Percentiles rank a stretch among this genome's conserved stretches.
These are phyloP conservation scores for Drosophila rellima DNA, from an alignment of 2,888 invertebrate species.

Conservation along the genomic window DNA sequence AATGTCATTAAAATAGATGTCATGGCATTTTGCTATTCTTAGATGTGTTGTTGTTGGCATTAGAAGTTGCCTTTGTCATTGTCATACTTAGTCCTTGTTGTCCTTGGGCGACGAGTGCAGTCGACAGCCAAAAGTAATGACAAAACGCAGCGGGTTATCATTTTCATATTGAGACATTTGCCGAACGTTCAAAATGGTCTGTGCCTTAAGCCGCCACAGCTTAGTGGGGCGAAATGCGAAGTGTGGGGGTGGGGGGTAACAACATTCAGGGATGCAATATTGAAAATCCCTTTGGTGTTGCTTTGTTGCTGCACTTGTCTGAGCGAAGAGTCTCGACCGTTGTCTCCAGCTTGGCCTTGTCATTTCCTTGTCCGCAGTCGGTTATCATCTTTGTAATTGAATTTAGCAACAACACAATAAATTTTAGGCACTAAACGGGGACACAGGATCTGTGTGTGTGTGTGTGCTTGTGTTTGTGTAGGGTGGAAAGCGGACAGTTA, in stretches of 20 bases:
- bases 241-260: background rate
- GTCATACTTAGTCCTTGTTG: slow-evolving; percentile 26
- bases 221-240: slow-evolving; percentile 10
- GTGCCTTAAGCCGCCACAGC: slow-evolving; percentile 23
- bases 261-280: slow-evolving; percentile 67
- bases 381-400: slow-evolving; percentile 75
- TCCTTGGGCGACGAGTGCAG: slow-evolving; percentile 56
- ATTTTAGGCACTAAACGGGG: slow-evolving; percentile 65
- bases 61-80: slow-evolving; percentile 46
- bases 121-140: slow-evolving; percentile 77
- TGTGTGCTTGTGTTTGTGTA: too few relatives aligned
- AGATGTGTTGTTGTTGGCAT: slow-evolving; percentile 26
- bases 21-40: slow-evolving; percentile 20
- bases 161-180: slow-evolving; percentile 79
- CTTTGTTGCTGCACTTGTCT: slow-evolving; percentile 54
- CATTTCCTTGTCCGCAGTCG: slow-evolving; percentile 21
- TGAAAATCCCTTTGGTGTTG: slow-evolving; percentile 62
- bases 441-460: slow-evolving; percentile 1
- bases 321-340: slow-evolving; percentile 22
- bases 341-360: slow-evolving; percentile 39
- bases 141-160: slow-evolving; percentile 78
- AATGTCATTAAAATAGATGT: slow-evolving; percentile 75
- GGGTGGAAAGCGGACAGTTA: slow-evolving; percentile 13
- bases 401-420: slow-evolving; percentile 80
- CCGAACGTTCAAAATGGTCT: slow-evolving; percentile 34